phyloP scores from a whole-genome alignment of 2,888 invertebrate species.

The Sesia bembeciformis region DNA sequence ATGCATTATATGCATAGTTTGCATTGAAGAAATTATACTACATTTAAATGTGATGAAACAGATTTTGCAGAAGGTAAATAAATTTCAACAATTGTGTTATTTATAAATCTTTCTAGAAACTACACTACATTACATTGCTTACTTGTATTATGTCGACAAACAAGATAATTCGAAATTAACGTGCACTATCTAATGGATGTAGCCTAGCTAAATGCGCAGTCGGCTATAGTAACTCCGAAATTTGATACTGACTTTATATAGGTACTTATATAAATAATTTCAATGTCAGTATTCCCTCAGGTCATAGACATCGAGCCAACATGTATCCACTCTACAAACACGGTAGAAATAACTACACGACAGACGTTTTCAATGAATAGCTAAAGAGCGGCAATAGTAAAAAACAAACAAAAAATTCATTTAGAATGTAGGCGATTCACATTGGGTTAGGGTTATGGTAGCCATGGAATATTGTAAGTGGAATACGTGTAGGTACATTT shows the following conservation, averaged over 20 bases:
- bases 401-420: conserved; percentile 2
- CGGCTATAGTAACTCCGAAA: no score
- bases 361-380: not conserved
- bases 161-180: no score
- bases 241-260: not conserved
- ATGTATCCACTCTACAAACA: not conserved
- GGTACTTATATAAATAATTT: not conserved
- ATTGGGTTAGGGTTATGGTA: not conserved
- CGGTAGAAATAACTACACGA: not conserved
- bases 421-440: not conserved
- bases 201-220: no score
- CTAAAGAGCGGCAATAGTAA: not conserved
- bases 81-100: no score
- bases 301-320: not conserved
- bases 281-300: not conserved
- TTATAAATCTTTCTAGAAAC: no score
- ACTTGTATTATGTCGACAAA: no score
- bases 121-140: no score
- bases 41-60: no score
- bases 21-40: no score
- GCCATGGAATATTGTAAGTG: not conserved
- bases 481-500: not conserved
- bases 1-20: no score
- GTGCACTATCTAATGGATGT: no score
- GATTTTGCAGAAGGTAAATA: no score